A percentile compares a stretch with the other conserved stretches of the same genome.
Evolutionary conservation across 2,888 invertebrate genomes (phyloP).

Genomic region (Cantharis lateralis): DNA sequence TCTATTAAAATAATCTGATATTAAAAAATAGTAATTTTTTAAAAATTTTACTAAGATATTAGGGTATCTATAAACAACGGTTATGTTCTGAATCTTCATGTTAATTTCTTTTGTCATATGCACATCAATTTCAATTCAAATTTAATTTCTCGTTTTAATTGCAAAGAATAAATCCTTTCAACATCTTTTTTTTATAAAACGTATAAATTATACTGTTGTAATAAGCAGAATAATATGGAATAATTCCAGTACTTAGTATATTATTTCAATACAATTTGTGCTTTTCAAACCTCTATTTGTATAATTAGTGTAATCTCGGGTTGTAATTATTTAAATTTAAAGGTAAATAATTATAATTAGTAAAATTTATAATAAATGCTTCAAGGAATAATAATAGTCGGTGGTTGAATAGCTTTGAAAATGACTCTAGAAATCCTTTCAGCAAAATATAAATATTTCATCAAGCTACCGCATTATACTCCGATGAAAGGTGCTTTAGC

Average conservation of each 20-base stretch:
- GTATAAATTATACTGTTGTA: not conserved
- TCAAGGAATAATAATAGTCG: not conserved
- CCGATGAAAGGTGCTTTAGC: conserved; percentile 16
- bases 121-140: no score
- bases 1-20: no score
- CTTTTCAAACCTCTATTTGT: not conserved
- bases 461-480: conserved; percentile 24
- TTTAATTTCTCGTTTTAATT: not conserved
- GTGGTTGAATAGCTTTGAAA: conserved; percentile 10
- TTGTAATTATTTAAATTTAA: not conserved
- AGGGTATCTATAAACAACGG: no score
- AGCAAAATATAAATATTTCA: conserved; percentile 23
- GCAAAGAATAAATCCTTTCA: not conserved
- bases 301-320: not conserved
- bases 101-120: no score
- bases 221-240: not conserved
- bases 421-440: conserved; percentile 18
- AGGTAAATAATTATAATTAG: not conserved
- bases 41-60: no score
- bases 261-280: not conserved
- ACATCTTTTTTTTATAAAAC: not conserved
- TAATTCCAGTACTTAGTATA: no score
- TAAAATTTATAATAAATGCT: not conserved
- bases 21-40: no score
- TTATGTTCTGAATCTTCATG: no score